phyloP scores from a whole-genome alignment of 2,888 invertebrate species.

The Caenorhabditis sp. region DNA sequence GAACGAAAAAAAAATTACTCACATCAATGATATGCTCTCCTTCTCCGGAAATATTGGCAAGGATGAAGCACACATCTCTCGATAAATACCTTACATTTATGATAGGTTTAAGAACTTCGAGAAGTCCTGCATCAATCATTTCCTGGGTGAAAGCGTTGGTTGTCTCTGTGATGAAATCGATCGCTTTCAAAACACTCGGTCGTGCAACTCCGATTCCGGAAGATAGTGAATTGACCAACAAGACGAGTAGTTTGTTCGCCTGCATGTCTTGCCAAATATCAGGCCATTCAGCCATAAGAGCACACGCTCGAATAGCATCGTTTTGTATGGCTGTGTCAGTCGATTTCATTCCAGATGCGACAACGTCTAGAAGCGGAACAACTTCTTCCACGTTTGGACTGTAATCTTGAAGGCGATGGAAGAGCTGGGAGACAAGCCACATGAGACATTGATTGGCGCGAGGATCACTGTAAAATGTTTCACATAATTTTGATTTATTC shows the following conservation, averaged over 20 bases:
- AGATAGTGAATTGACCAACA: constrained; percentile 22
- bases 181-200: constrained; percentile 18
- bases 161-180: constrained; percentile 30
- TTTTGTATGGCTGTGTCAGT: constrained; percentile 23
- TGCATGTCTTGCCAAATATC: constrained; percentile 19
- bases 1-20: not conserved
- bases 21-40: constrained; percentile 18
- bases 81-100: constrained; percentile 27
- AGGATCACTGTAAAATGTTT: too few species aligned
- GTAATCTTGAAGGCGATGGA: constrained; percentile 22
- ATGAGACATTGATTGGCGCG: constrained; percentile 16
- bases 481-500: too few species aligned
- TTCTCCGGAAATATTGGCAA: constrained; percentile 36
- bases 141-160: constrained; percentile 33
- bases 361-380: constrained; percentile 22
- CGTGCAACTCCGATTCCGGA: constrained; percentile 14
- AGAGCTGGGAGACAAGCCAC: constrained; percentile 24
- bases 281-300: constrained; percentile 23
- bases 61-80: constrained; percentile 32
- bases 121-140: constrained; percentile 31
- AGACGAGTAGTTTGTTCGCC: not conserved
- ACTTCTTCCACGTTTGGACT: constrained; percentile 34
- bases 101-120: constrained; percentile 19
- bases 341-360: constrained; percentile 16
- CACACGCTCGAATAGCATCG: constrained; percentile 25